A percentile compares a stretch with the other conserved stretches of the same genome.
phyloP scores from a whole-genome alignment of 2,888 invertebrate genomes.

The Ochropacha duplaris region DNA sequence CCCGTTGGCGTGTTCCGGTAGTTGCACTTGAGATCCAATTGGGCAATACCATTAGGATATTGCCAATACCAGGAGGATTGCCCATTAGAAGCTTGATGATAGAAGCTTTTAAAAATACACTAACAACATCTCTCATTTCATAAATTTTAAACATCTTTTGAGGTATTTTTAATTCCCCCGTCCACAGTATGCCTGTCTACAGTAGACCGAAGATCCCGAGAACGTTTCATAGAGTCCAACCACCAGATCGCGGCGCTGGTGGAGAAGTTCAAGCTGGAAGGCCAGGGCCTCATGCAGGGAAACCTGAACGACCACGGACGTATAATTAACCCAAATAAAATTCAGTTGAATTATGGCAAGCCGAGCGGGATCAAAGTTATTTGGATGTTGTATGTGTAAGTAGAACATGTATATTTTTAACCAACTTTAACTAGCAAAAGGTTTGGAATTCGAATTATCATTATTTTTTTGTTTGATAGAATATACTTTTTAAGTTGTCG shows the following conservation, averaged over 20 bases:
- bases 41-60: too few species aligned
- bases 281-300: conserved; percentile 88
- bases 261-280: conserved; percentile 95
- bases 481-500: too few species aligned
- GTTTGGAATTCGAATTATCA: too few species aligned
- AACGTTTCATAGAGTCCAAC: conserved; percentile 96
- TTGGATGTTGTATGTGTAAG: conserved; percentile 87
- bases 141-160: too few species aligned
- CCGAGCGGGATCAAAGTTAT: conserved; percentile 87
- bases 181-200: conserved; percentile 83
- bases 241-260: conserved; percentile 96
- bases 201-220: conserved; percentile 88
- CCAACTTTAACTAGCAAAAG: too few species aligned
- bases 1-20: too few species aligned
- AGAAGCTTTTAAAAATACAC: too few species aligned
- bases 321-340: conserved; percentile 85
- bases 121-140: background rate
- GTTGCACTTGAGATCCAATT: too few species aligned
- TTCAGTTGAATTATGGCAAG: conserved; percentile 89
- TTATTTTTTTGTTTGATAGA: too few species aligned
- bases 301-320: conserved; percentile 81
- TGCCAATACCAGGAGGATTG: too few species aligned
- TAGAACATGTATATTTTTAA: conserved; percentile 13
- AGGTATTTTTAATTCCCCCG: background rate
- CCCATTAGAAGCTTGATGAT: too few species aligned